These are phyloP conservation scores for Sporophila hypoxantha DNA, from an alignment of 2,113 vertebrate genomes.

Conservation along the genomic window DNA sequence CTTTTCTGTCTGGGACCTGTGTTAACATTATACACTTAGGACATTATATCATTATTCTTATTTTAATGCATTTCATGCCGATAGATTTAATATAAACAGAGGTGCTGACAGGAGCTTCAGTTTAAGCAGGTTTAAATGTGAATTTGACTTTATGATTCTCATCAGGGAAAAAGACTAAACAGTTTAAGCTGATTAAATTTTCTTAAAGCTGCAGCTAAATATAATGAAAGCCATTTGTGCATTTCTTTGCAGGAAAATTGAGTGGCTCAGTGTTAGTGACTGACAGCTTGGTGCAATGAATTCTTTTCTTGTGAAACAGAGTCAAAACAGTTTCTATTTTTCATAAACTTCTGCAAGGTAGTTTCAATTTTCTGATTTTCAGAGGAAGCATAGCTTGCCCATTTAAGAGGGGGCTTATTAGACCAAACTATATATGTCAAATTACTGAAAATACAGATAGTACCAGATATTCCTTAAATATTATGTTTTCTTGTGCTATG, in stretches of 20 bases:
- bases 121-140: slow-evolving; percentile 67
- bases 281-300: slow-evolving; percentile 63
- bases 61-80: slow-evolving; percentile 72
- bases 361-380: slow-evolving; percentile 50
- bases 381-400: slow-evolving; percentile 5
- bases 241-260: slow-evolving; percentile 55
- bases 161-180: slow-evolving; percentile 78
- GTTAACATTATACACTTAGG: slow-evolving; percentile 60
- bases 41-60: slow-evolving; percentile 60
- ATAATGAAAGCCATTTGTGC: slow-evolving; percentile 79
- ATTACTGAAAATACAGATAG: slow-evolving; percentile 1
- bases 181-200: slow-evolving; percentile 81
- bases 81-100: slow-evolving; percentile 73
- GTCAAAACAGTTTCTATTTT: slow-evolving; percentile 57
- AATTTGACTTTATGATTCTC: slow-evolving; percentile 75
- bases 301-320: slow-evolving; percentile 62
- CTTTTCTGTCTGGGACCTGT: slow-evolving; percentile 38
- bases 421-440: slow-evolving; percentile 10
- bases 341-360: slow-evolving; percentile 36
- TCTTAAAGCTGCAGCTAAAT: slow-evolving; percentile 78
- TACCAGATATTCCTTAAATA: not conserved
- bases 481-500: not conserved
- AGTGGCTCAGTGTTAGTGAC: slow-evolving; percentile 52
- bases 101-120: slow-evolving; percentile 73
- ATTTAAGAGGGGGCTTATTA: slow-evolving; percentile 5